phyloP scores from a whole-genome alignment of 2,797 vertebrate genomes.

The Acanthurus lineatus region DNA sequence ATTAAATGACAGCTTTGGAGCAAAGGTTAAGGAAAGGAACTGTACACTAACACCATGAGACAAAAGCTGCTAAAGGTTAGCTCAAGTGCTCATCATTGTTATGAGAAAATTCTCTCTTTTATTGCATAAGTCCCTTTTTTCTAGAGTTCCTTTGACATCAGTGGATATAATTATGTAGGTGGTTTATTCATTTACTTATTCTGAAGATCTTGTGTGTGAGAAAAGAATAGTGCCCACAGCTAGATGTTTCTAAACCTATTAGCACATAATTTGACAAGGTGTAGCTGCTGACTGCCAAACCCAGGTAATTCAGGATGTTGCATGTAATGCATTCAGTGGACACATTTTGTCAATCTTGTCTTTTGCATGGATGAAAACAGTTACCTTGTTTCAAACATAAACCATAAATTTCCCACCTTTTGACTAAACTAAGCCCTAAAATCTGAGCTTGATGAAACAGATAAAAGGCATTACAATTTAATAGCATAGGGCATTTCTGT shows the following conservation, averaged over 20 bases:
- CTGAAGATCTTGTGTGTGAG: too few species aligned
- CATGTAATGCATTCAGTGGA: slow-evolving; percentile 31
- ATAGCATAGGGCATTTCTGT: slow-evolving; percentile 6
- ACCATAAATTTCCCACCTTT: slow-evolving; percentile 2
- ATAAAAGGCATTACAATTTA: slow-evolving; percentile 18
- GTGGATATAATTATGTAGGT: too few species aligned
- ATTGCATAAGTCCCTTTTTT: too few species aligned
- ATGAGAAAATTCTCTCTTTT: too few species aligned
- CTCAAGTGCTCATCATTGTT: too few species aligned
- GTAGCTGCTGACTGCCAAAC: slow-evolving; percentile 5
- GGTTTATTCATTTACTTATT: too few species aligned
- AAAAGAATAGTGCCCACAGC: too few species aligned
- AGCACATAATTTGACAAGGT: slow-evolving; percentile 1
- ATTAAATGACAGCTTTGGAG: background rate
- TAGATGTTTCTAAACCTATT: background rate
- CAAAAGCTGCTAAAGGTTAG: background rate
- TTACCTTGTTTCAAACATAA: slow-evolving; percentile 20
- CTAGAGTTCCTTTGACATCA: too few species aligned
- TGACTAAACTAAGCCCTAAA: slow-evolving; percentile 23
- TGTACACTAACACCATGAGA: background rate
- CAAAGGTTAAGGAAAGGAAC: background rate
- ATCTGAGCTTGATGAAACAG: slow-evolving; percentile 11
- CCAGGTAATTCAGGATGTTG: background rate
- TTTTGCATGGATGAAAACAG: slow-evolving; percentile 37
- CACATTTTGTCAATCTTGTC: slow-evolving; percentile 18